Evolutionary conservation across 2,888 invertebrate species (phyloP).

Genomic region (Agrochola circellaris): DNA sequence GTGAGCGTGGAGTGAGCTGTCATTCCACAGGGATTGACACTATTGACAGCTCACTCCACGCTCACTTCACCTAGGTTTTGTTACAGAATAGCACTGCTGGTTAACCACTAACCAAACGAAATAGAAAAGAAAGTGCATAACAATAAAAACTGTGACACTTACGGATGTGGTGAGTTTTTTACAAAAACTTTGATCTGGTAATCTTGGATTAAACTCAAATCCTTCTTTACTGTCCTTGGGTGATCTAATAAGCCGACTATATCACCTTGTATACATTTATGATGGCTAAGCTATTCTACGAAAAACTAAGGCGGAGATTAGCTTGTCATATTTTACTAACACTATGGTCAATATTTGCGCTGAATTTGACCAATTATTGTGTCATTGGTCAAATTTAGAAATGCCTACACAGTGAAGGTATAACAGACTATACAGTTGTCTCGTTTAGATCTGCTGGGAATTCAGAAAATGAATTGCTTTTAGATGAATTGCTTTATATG

Average conservation of each 20-base stretch:
- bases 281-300: slow-evolving; percentile 15
- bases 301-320: not conserved
- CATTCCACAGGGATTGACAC: too few species aligned
- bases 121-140: too few species aligned
- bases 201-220: not conserved
- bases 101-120: too few species aligned
- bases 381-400: not conserved
- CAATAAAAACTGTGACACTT: not conserved
- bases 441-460: too few species aligned
- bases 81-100: too few species aligned
- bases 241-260: not conserved
- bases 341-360: slow-evolving; percentile 28
- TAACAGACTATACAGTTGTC: not conserved
- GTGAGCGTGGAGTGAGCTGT: too few species aligned
- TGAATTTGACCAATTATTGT: slow-evolving; percentile 7
- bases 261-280: slow-evolving; percentile 28
- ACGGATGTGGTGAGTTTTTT: not conserved
- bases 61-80: too few species aligned
- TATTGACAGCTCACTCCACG: too few species aligned
- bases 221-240: not conserved
- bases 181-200: not conserved
- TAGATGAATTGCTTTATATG: too few species aligned
- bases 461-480: too few species aligned
- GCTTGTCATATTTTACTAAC: not conserved
- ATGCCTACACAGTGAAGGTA: slow-evolving; percentile 15